Conservation (phyloP, 2,113 vertebrate genomes). For the Tylochromis polylepis region DNA sequence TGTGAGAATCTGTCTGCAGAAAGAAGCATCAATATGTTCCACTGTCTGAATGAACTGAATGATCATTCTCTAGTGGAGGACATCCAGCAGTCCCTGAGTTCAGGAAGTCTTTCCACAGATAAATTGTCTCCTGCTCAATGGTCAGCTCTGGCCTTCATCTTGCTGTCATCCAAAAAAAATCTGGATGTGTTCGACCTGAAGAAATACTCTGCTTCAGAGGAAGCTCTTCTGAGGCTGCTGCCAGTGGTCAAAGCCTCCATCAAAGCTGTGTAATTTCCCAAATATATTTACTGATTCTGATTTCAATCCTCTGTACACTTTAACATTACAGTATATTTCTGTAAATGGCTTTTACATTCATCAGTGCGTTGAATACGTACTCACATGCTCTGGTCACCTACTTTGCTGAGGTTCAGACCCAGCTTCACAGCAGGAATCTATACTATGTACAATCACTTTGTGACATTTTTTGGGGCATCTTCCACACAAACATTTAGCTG, state of each 20-base stretch:
- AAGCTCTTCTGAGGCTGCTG: neutral
- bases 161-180: neutral
- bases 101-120: no score
- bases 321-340: neutral
- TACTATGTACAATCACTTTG: neutral
- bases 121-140: no score
- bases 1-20: no score
- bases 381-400: neutral
- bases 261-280: neutral
- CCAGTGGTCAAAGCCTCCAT: neutral
- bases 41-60: no score
- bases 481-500: neutral
- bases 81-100: no score
- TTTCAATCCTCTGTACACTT: neutral
- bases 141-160: neutral
- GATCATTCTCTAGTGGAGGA: no score
- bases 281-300: neutral
- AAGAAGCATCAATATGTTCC: no score
- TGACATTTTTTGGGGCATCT: rapidly evolving
- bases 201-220: neutral
- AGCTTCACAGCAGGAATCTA: neutral
- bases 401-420: neutral
- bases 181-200: neutral
- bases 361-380: neutral
- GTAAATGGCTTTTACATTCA: neutral